Conservation (phyloP, 53 echinoderm and acorn worm genomes). For the Luidia sarsii region DNA sequence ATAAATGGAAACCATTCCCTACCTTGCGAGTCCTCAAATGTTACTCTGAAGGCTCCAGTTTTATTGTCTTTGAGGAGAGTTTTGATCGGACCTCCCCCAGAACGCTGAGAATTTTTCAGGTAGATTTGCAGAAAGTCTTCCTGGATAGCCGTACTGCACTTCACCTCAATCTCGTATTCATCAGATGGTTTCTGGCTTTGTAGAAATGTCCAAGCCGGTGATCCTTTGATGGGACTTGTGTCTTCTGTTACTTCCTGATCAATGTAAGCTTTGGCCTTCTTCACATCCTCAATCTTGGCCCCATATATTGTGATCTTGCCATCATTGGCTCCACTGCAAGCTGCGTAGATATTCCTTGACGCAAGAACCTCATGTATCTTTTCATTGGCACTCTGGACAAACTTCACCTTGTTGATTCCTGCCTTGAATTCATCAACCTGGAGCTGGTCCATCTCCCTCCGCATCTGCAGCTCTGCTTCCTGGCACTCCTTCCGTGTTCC, state of each 20-base stretch:
- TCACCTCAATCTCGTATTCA: no score
- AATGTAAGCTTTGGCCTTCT: constrained; percentile 19
- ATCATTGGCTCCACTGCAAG: constrained; percentile 26
- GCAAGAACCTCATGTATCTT: constrained; percentile 54
- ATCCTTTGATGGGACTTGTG: neutral
- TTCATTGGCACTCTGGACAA: neutral
- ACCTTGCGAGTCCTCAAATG: constrained; percentile 18
- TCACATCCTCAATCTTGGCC: neutral
- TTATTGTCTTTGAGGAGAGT: constrained; percentile 1
- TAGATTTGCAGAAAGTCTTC: no score
- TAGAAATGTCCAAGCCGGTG: neutral
- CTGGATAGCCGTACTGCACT: no score
- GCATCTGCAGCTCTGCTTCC: constrained; percentile 25
- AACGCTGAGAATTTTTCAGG: constrained; percentile 38
- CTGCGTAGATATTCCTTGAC: constrained; percentile 19
- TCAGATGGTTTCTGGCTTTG: no score
- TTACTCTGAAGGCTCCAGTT: constrained; percentile 10
- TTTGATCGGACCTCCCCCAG: constrained; percentile 46
- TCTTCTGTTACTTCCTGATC: constrained; percentile 21
- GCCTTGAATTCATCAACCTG: neutral
- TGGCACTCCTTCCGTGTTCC: constrained; percentile 27
- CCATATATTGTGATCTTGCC: constrained; percentile 22
- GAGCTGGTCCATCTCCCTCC: constrained; percentile 11
- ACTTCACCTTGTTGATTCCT: constrained; percentile 7
- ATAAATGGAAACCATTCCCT: neutral